These are phyloP conservation scores for Benitochromis conjunctus DNA, from an alignment of 2,113 vertebrate species.

Conservation along the genomic window DNA sequence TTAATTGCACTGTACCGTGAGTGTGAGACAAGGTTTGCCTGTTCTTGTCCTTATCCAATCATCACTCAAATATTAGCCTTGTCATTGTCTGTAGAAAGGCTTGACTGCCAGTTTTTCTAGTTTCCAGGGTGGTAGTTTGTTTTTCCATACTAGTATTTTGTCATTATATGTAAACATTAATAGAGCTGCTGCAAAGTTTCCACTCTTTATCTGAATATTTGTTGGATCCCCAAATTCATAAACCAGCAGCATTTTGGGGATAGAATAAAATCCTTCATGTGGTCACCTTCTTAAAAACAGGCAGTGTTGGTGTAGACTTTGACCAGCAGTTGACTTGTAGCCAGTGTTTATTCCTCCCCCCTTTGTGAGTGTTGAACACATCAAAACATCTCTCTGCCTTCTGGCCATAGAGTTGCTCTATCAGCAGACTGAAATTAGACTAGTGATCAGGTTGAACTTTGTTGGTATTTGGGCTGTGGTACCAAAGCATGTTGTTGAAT, in stretches of 20 bases:
- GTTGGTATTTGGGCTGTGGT: slow-evolving; percentile 2
- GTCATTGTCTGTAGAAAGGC: background rate
- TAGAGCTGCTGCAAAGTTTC: background rate
- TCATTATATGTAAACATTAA: background rate
- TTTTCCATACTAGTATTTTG: background rate
- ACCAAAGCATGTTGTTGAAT: background rate
- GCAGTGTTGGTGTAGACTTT: background rate
- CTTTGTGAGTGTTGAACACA: slow-evolving; percentile 22
- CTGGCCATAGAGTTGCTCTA: slow-evolving; percentile 14
- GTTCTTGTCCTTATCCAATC: background rate
- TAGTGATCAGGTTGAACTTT: slow-evolving; percentile 4
- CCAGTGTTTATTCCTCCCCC: background rate
- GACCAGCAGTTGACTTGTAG: background rate
- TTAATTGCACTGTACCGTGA: background rate
- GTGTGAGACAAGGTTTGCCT: background rate
- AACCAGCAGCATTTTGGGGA: background rate
- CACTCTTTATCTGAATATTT: background rate
- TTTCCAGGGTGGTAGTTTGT: background rate
- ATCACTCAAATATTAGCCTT: background rate
- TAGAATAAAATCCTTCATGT: background rate
- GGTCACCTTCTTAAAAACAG: background rate
- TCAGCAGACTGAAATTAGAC: slow-evolving; percentile 62
- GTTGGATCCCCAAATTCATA: background rate
- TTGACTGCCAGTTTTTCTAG: background rate
- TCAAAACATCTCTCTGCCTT: slow-evolving; percentile 23